Base-by-base conservation (phyloP, 2,113 vertebrate species). In the Ifrita kowaldi region DNA sequence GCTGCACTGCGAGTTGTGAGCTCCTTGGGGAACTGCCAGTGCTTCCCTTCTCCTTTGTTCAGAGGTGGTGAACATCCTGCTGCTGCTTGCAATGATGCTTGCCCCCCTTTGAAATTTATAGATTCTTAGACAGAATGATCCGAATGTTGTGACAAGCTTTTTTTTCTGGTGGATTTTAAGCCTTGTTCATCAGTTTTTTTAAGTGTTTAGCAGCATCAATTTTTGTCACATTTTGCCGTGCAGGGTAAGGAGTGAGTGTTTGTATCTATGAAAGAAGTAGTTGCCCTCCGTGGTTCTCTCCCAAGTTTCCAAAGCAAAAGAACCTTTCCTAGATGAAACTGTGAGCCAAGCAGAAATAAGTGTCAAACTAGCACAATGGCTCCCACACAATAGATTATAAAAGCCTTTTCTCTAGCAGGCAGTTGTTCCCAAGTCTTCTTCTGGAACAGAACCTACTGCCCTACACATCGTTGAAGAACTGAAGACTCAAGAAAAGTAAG, bases 381-480 rank as follows among this genome's bases (percentile, higher is more conserved):
- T 53, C 17, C 14, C 74, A 70, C 64, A 88, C 81, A 95, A 89
- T 74, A 80, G 65, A 92, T 69, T 65, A 60, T 37, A 89, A 52
- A 87, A 94, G 41, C 33, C 83, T 90, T 91, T 80, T 75, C 68
- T 96, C 81, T 95, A 53, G 57, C 60, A 93, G 41, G 33, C n/a
- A 60, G 92, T 96, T 94, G 67, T 92, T 94, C 93, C 68, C 55
- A 75, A 89, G 80, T 74, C 50, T 24, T 97, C 84, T 85, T 81
- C 71, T 93, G 27, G 90, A 95, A 89, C 94, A 97, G 93, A 97
- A 85, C 90, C 94, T 91, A 41, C 75, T 79, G 67, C 91, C 90
- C 59, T 95, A 91, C 88, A 94, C 84, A 92, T 59, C 78, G 87
- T 15, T 30, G 76, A 93, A 89, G 81, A 94, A 76, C 23, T 83